Evolutionary conservation across 2,888 invertebrate species (phyloP).

Genomic region (Perdita meconis): DNA sequence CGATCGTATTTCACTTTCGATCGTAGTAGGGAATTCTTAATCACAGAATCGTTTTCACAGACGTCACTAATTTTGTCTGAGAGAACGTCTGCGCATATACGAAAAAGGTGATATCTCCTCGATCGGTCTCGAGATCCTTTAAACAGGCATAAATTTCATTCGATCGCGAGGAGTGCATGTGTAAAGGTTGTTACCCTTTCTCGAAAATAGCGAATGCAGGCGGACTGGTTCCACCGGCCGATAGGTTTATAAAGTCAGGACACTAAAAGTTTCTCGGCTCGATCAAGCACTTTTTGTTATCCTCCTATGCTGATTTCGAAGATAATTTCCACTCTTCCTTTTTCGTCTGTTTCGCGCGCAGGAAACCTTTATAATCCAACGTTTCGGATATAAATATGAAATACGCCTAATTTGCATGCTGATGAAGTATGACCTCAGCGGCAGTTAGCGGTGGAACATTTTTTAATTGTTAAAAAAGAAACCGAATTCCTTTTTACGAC

Average conservation of each 20-base stretch:
- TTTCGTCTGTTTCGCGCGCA: neutral
- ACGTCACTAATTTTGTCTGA: neutral
- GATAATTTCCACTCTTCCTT: conserved; percentile 10
- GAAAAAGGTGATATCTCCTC: neutral
- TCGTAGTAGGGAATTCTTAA: neutral
- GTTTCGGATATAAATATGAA: conserved; percentile 18
- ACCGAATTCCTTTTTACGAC: neutral
- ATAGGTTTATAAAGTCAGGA: conserved; percentile 37
- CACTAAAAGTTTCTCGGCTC: conserved; percentile 6
- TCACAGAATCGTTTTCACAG: neutral
- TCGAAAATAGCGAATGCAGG: conserved; percentile 22
- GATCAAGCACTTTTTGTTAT: conserved; percentile 9
- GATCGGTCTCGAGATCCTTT: conserved; percentile 14
- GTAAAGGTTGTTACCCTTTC: conserved; percentile 40
- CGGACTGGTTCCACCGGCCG: conserved; percentile 38
- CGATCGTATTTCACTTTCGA: neutral
- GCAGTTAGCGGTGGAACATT: conserved; percentile 1
- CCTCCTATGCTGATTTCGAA: neutral
- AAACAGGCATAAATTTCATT: conserved; percentile 9
- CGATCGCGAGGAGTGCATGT: neutral
- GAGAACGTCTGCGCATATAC: neutral
- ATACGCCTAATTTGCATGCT: conserved; percentile 26
- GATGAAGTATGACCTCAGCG: conserved; percentile 12
- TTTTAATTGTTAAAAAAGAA: neutral
- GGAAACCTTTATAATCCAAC: neutral